phyloP scores from a whole-genome alignment of 2,113 vertebrate species.

The Python bivittatus region DNA sequence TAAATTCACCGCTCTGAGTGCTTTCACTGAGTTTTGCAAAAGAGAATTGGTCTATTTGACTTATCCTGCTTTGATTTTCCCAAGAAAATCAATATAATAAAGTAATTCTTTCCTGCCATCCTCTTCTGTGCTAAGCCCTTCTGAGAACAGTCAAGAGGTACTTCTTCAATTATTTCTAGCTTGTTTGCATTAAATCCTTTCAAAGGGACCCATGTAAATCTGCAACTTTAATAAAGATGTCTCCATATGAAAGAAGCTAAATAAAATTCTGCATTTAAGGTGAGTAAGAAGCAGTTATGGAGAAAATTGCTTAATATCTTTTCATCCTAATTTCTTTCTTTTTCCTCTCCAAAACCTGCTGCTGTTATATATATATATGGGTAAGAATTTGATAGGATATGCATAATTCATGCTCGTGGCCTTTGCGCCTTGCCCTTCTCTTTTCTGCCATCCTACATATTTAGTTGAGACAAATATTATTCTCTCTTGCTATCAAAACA shows the following conservation, averaged over 20 bases:
- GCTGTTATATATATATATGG: conserved; percentile 72
- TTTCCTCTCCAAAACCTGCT: conserved; percentile 66
- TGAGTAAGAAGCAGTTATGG: conserved; percentile 90
- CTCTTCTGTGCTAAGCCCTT: conserved; percentile 82
- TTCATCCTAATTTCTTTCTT: conserved; percentile 84
- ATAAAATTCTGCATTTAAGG: conserved; percentile 91
- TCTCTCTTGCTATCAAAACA: conserved; percentile 71
- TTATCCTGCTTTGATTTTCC: conserved; percentile 84
- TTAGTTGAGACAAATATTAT: conserved; percentile 86
- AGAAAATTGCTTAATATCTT: conserved; percentile 93
- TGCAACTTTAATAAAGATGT: conserved; percentile 80
- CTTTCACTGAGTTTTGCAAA: conserved; percentile 75
- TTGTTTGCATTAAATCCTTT: conserved; percentile 91
- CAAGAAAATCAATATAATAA: conserved; percentile 93
- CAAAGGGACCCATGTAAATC: conserved; percentile 74
- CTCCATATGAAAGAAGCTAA: conserved; percentile 84
- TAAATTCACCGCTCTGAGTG: conserved; percentile 75
- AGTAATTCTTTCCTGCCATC: conserved; percentile 88
- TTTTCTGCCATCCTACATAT: conserved; percentile 83
- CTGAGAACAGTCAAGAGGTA: conserved; percentile 83
- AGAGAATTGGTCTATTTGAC: conserved; percentile 87
- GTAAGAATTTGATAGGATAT: conserved; percentile 81
- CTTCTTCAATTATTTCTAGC: conserved; percentile 92
- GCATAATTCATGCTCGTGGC: conserved; percentile 90
- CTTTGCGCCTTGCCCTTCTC: conserved; percentile 73